A percentile compares a stretch with the other conserved stretches of the same genome.
Evolutionary conservation across 2,797 vertebrate species (phyloP).

Genomic region (Clarias fuscus): DNA sequence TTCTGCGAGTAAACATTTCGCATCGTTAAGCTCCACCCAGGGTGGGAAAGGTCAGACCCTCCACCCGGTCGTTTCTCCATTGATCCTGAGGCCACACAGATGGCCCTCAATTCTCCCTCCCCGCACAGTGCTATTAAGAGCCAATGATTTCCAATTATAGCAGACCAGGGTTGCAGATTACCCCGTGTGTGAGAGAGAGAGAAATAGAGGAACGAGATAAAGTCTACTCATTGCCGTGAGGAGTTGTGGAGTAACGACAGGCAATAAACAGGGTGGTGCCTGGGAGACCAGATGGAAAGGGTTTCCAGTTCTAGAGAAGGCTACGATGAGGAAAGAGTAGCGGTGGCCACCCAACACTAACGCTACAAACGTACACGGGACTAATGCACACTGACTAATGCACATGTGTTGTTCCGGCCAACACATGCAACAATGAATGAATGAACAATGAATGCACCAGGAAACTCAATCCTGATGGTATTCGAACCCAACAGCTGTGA

Average conservation of each 20-base stretch:
- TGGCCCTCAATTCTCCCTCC: constrained; percentile 68
- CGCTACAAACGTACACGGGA: not conserved
- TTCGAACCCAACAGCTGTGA: not conserved
- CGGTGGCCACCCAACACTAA: not conserved
- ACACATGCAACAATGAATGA: not conserved
- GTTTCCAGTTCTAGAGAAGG: not conserved
- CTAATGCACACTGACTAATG: not conserved
- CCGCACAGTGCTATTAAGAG: constrained; percentile 68
- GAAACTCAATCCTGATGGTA: not conserved
- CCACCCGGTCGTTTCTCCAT: constrained; percentile 55
- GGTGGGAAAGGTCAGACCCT: constrained; percentile 25
- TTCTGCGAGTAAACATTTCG: constrained; percentile 11
- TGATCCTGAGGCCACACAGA: constrained; percentile 63
- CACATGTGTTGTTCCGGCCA: too few species aligned
- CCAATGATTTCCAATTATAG: constrained; percentile 72
- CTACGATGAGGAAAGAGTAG: not conserved
- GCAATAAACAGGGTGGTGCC: constrained; percentile 25
- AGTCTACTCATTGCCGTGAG: constrained; percentile 19
- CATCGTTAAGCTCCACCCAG: constrained; percentile 36
- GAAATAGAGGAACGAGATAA: constrained; percentile 24
- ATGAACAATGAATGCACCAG: too few species aligned
- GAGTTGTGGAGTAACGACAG: constrained; percentile 31
- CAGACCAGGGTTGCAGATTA: constrained; percentile 52
- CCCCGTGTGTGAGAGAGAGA: constrained; percentile 19
- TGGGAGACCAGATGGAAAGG: not conserved